phyloP scores from a whole-genome alignment of 2,888 invertebrate genomes.

The Tipula vernalis region DNA sequence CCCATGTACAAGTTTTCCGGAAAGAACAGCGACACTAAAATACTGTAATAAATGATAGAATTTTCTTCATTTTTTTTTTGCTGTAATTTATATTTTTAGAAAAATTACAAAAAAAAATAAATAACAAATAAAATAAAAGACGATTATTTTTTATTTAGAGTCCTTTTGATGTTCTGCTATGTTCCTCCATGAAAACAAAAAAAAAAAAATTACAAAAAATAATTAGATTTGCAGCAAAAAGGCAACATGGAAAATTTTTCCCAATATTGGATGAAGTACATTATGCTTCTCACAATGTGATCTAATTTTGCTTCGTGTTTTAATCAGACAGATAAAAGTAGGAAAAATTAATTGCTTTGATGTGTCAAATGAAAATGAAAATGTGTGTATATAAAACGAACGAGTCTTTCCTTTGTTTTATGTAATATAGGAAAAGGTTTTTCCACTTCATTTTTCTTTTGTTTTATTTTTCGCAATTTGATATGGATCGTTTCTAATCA shows the following conservation, averaged over 20 bases:
- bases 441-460: not conserved
- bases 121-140: not conserved
- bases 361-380: not conserved
- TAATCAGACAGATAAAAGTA: not conserved
- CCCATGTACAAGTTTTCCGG: not conserved
- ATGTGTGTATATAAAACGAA: too few species aligned
- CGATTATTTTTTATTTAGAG: not conserved
- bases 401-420: not conserved
- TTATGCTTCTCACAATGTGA: not conserved
- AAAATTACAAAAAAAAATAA: not conserved
- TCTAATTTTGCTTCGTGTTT: not conserved
- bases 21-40: not conserved
- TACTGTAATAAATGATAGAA: not conserved
- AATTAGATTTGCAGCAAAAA: not conserved
- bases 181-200: not conserved
- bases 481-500: not conserved
- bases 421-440: not conserved
- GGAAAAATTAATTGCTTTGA: not conserved
- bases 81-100: not conserved
- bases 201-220: not conserved
- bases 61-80: not conserved
- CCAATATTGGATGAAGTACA: not conserved
- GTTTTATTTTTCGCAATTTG: not conserved
- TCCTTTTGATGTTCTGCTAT: not conserved
- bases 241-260: not conserved